These are phyloP conservation scores for Lemur catta DNA, from an alignment of 2,797 vertebrate species.

Conservation along the genomic window DNA sequence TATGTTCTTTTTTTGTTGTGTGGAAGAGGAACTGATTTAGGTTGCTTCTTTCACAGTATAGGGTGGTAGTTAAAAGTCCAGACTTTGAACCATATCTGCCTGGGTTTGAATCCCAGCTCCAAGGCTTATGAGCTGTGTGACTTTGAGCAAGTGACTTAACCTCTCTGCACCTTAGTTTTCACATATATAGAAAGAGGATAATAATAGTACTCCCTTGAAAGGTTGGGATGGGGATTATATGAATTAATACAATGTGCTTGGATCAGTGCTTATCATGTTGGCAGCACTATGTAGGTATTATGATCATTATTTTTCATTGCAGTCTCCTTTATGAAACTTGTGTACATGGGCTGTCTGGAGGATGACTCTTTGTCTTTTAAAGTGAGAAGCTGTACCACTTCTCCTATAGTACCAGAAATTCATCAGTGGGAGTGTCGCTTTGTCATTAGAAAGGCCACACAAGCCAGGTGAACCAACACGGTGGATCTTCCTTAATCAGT, in stretches of 20 bases:
- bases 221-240: neutral
- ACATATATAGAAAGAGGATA: neutral
- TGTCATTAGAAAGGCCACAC: neutral
- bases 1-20: neutral
- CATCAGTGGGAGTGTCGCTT: neutral
- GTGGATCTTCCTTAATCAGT: neutral
- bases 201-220: neutral
- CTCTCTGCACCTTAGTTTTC: neutral
- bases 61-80: neutral
- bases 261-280: neutral
- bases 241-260: neutral
- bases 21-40: neutral
- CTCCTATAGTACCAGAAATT: neutral
- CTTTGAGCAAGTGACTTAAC: neutral
- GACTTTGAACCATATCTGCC: neutral
- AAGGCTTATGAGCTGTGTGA: neutral
- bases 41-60: neutral
- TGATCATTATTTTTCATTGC: neutral
- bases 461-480: neutral
- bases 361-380: neutral
- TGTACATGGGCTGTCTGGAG: neutral
- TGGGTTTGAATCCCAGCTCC: neutral
- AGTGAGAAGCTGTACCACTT: neutral
- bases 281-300: neutral
- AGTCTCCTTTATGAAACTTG: neutral